Conservation (phyloP, 2,113 vertebrate genomes). For the Puffinus mauretanicus region DNA sequence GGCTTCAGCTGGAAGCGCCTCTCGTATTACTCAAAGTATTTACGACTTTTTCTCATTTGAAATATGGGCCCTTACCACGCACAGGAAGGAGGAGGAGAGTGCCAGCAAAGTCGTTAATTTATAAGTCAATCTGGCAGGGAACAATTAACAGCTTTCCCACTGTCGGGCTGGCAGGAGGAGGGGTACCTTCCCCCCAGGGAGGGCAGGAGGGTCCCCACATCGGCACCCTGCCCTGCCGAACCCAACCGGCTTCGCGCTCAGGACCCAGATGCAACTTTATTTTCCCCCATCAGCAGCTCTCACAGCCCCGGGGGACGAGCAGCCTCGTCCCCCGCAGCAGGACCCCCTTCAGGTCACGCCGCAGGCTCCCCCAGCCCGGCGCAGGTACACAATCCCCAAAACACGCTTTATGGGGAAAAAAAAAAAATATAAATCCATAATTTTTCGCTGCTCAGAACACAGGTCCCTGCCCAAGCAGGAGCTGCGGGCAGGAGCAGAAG, state of each 20-base stretch:
- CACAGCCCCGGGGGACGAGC: rapidly evolving
- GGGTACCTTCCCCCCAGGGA: not conserved
- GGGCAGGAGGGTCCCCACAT: not conserved
- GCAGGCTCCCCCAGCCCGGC: rapidly evolving
- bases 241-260: rapidly evolving
- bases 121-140: slow-evolving; percentile 59
- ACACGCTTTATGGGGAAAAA: rapidly evolving
- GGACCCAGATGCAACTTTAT: rapidly evolving
- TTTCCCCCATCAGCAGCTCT: not conserved
- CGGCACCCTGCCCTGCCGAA: not conserved
- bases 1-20: slow-evolving; percentile 32
- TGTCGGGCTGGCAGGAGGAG: not conserved
- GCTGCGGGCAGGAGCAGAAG: not conserved
- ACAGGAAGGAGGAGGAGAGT: slow-evolving; percentile 52
- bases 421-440: rapidly evolving
- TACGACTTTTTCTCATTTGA: slow-evolving; percentile 40
- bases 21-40: slow-evolving; percentile 27
- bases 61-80: slow-evolving; percentile 34
- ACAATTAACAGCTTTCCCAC: slow-evolving; percentile 61
- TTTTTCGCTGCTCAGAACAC: not conserved
- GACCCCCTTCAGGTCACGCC: not conserved
- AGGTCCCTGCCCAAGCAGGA: not conserved
- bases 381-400: not conserved
- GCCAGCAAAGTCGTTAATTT: slow-evolving; percentile 61
- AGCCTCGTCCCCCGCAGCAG: not conserved